Conservation (phyloP, 2,113 vertebrate species). For the Progne subis region DNA sequence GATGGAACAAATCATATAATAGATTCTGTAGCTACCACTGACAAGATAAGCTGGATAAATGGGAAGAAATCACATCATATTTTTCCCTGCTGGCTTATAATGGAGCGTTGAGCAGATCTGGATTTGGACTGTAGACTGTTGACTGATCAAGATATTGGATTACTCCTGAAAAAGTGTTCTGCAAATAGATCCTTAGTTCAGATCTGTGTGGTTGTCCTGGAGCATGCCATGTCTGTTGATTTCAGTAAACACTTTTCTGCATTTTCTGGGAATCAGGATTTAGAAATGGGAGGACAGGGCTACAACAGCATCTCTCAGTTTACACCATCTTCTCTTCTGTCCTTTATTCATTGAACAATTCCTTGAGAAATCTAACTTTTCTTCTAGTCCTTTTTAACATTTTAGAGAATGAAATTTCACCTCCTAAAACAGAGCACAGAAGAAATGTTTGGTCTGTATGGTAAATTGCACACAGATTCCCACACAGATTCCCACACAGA, state of each 20-base stretch:
- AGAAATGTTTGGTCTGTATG: not conserved
- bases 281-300: not conserved
- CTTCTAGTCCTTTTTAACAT: not conserved
- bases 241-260: not conserved
- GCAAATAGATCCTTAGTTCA: not conserved
- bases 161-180: not conserved
- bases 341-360: not conserved
- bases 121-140: not conserved
- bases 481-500: not conserved
- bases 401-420: not conserved
- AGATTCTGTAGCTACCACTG: not conserved
- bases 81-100: not conserved
- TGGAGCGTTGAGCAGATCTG: not conserved
- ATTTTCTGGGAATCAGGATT: not conserved
- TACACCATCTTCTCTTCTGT: not conserved
- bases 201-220: not conserved
- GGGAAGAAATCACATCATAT: not conserved
- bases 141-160: not conserved
- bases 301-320: not conserved
- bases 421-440: not conserved
- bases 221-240: not conserved
- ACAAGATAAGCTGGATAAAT: not conserved
- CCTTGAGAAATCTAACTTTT: not conserved
- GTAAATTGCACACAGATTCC: not conserved
- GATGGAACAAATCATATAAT: not conserved